Base-by-base conservation (phyloP, 1,140 invertebrate genomes). In the Drosophila ercepeae region DNA sequence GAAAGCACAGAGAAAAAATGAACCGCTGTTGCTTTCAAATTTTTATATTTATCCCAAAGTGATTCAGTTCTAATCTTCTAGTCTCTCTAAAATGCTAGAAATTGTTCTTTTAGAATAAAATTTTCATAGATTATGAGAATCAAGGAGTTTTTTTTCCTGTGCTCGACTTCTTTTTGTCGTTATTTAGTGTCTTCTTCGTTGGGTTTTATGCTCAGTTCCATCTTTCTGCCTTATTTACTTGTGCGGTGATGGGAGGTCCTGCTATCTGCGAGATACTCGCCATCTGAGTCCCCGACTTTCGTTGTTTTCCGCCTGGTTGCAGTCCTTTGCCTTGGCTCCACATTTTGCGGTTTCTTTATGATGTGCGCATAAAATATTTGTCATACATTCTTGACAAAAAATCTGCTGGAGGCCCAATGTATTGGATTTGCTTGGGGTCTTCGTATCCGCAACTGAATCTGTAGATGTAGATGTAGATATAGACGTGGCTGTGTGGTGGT, bases 341-440 rank as follows among this genome's bases (percentile, higher is more conserved):
- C 51, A 34, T 60, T 69, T 75, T 88, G 82, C 73, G 71, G 78
- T 82, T 75, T 68, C 72, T 86, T 84, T 86, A 88, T 77, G 82
- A 77, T 86, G 82, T 81, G 81, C 82, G 76, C 81, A 86, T 88
- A 86, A 88, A 86, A 86, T 84, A 84, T 84, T 84, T 84, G 79
- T 84, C 81, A 84, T 88, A 71, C 82, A 65, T 75, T 75, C 59
- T 29, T 51, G 39, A 73, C 71, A 60, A 72, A 86, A 86, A 84
- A 86, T 86, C 72, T 79, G 67, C 64, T 49, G 52, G 52, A 42
- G 68, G 53, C 45, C 32, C 48, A 23, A 39, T 29, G 52, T 72
- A 75, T 81, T 81, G 72, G 59, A 76, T 79, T 63, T 51, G 59
- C 45, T 41, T 41, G 39, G 46, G 46, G 18, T 41, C 16, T 13